These are phyloP conservation scores for Daktulosphaira vitifoliae DNA, from an alignment of 1,140 invertebrate species.

Conservation along the genomic window DNA sequence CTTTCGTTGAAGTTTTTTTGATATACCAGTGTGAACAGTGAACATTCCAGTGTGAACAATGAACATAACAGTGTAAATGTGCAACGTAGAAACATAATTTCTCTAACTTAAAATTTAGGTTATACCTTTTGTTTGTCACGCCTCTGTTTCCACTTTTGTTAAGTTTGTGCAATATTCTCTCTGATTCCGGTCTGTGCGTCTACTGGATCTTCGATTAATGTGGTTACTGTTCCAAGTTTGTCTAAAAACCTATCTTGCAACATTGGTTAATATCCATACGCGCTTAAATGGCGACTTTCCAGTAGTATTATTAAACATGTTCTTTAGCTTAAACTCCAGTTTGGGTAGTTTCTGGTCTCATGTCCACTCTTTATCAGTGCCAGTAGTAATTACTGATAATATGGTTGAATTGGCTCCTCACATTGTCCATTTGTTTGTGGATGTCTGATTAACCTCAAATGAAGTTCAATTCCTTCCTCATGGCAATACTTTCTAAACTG, in stretches of 20 bases:
- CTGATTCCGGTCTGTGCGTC: too few relatives aligned
- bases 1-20: too few relatives aligned
- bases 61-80: too few relatives aligned
- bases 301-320: not conserved
- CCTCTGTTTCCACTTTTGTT: too few relatives aligned
- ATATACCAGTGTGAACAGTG: too few relatives aligned
- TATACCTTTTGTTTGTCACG: too few relatives aligned
- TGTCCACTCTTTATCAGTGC: not conserved
- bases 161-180: too few relatives aligned
- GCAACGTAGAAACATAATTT: too few relatives aligned
- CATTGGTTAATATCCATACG: not conserved
- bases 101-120: too few relatives aligned
- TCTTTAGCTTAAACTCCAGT: not conserved
- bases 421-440: constrained; percentile 16
- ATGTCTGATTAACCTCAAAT: not conserved
- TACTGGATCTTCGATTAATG: too few relatives aligned
- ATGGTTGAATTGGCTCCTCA: not conserved
- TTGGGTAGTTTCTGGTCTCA: not conserved
- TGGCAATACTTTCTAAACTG: not conserved
- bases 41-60: too few relatives aligned
- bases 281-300: not conserved
- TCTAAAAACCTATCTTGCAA: not conserved
- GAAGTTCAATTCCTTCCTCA: not conserved
- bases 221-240: too few relatives aligned
- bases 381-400: not conserved